These are phyloP conservation scores for Rhagonycha lutea DNA, from an alignment of 2,888 invertebrate species.

Conservation along the genomic window DNA sequence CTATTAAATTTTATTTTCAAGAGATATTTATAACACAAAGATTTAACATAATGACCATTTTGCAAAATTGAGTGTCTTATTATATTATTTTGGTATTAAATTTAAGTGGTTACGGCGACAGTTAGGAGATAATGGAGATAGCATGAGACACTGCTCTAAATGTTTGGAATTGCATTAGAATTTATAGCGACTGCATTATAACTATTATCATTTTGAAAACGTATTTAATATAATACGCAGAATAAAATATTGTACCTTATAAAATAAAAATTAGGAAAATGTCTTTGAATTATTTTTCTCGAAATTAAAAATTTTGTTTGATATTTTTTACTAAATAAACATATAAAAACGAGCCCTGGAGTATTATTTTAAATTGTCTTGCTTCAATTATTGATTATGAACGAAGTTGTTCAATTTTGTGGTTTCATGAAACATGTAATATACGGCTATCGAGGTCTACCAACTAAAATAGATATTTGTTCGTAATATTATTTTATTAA, in stretches of 20 bases:
- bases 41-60: neutral
- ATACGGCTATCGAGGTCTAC: too few relatives aligned
- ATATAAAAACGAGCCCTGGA: too few relatives aligned
- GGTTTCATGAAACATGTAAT: too few relatives aligned
- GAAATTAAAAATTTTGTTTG: too few relatives aligned
- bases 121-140: neutral
- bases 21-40: neutral
- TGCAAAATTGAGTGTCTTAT: neutral
- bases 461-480: too few relatives aligned
- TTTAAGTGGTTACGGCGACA: neutral
- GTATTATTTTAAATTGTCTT: too few relatives aligned
- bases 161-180: neutral
- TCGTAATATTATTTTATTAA: neutral
- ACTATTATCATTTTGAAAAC: neutral
- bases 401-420: too few relatives aligned
- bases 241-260: too few relatives aligned
- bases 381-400: too few relatives aligned
- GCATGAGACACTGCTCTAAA: neutral
- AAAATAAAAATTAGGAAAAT: too few relatives aligned
- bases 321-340: too few relatives aligned
- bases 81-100: neutral
- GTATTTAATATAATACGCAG: neutral
- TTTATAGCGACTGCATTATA: neutral
- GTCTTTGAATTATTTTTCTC: too few relatives aligned
- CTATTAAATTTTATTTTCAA: neutral